A percentile compares a stretch with the other conserved stretches of the same genome.
phyloP scores from a whole-genome alignment of 2,888 invertebrate genomes.

The Meiosimyza platycephala region DNA sequence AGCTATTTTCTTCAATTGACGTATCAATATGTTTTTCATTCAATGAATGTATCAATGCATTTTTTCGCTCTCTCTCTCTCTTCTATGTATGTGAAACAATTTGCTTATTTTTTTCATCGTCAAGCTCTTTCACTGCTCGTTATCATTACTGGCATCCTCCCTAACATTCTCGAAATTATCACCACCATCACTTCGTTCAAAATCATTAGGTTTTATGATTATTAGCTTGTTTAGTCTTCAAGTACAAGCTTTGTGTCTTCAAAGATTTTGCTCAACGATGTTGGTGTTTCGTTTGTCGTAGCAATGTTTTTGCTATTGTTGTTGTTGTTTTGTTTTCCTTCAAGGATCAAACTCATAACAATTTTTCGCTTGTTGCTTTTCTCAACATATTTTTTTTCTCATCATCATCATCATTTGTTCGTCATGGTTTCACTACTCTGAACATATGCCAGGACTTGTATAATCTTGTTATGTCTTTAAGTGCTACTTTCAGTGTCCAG shows the following conservation, averaged over 20 bases:
- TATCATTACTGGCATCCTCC: constrained; percentile 31
- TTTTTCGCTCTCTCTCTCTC: not conserved
- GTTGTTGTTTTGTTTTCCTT: constrained; percentile 44
- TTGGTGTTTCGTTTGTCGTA: constrained; percentile 46
- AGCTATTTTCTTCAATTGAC: not conserved
- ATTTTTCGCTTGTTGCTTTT: constrained; percentile 58
- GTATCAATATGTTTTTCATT: constrained; percentile 3
- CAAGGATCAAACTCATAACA: constrained; percentile 50
- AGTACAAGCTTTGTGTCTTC: constrained; percentile 41
- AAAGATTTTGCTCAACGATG: constrained; percentile 44
- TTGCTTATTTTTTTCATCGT: not conserved
- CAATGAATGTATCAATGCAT: constrained; percentile 45
- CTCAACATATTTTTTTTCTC: constrained; percentile 43
- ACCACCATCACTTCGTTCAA: constrained; percentile 38
- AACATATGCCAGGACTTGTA: constrained; percentile 10
- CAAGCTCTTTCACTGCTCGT: constrained; percentile 29
- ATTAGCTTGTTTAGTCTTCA: constrained; percentile 60
- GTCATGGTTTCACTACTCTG: not conserved
- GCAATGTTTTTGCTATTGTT: constrained; percentile 43
- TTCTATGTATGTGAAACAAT: not conserved
- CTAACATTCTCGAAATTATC: constrained; percentile 17
- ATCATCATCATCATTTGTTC: constrained; percentile 1
- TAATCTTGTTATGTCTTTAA: not conserved
- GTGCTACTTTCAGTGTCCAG: not conserved
- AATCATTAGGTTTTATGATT: constrained; percentile 65